Evolutionary conservation across 2,113 vertebrate genomes (phyloP).

Genomic region (Monarcha castaneiventris): DNA sequence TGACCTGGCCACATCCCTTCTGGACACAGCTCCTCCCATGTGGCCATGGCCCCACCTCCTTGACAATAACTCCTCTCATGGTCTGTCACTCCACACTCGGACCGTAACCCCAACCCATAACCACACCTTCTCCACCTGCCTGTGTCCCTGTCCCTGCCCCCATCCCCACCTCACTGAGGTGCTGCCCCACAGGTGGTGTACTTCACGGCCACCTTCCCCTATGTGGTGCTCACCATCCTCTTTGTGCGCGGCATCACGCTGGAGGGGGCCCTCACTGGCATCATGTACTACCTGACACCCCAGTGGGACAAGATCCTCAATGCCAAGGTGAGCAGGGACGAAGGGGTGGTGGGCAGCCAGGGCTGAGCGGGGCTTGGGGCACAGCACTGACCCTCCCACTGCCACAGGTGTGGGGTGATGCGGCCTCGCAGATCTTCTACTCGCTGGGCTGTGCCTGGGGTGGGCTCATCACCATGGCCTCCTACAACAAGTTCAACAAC

Average conservation of each 20-base stretch:
- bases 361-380: fast-evolving
- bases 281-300: constrained; percentile 95
- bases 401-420: constrained; percentile 95
- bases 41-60: neutral
- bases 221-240: constrained; percentile 95
- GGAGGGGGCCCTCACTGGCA: constrained; percentile 90
- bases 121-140: neutral
- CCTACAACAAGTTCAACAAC: constrained; percentile 99
- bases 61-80: neutral
- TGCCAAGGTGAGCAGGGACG: constrained; percentile 82
- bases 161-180: neutral
- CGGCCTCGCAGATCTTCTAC: constrained; percentile 98
- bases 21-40: neutral
- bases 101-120: neutral
- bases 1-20: neutral
- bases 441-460: constrained; percentile 97
- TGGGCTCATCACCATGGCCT: constrained; percentile 97
- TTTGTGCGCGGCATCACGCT: constrained; percentile 94
- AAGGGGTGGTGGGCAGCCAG: fast-evolving
- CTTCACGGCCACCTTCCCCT: constrained; percentile 97
- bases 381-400: neutral
- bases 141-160: fast-evolving
- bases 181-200: constrained; percentile 86
- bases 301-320: constrained; percentile 98
- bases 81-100: neutral